Base-by-base conservation (phyloP, 1,140 invertebrate genomes). In the Laodelphax striatellus region DNA sequence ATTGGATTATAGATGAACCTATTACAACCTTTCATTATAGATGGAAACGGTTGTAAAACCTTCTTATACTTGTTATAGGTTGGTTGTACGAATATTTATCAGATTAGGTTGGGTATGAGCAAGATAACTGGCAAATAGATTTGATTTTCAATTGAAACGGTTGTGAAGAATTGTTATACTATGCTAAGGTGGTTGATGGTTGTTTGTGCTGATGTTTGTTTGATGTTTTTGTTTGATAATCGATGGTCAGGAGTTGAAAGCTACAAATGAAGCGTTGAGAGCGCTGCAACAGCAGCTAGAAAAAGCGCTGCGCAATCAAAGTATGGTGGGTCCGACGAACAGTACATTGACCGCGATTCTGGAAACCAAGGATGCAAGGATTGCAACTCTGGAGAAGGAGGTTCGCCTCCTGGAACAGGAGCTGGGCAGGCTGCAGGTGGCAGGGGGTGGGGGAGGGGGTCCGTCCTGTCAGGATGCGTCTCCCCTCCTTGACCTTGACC, bases 361-460 rank as follows among this genome's bases (percentile, higher is more conserved):
- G 71, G 86, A 88, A 76, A 88, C 85, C 53, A 88, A 92, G 81
- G 88, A 91, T 74, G 86, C 86, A 62, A 79, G 88, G 69, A 92
- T 92, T 73, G 80, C 84, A 65, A 88, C 84, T 54, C 78, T 94
- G 73, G 89, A 94, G 79, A 85, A 86, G 66, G 86, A 92, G 71
- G 81, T 93, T 61, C 79, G 80, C 58, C 73, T 87, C 66, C 78
- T 91, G 67, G 84, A 86, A 72, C 71, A 76, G 67, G 85, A 87
- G 74, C 70, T 86, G 70, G 79, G 83, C 66, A 78, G 83, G 66
- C 74, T 82, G 69, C 80, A 81, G 69, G 80, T 75, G 44, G 50
- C 63, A 75, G 69, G 78, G 73, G 64, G 71, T 71, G 46, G 56
- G 69, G 63, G 43, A 38, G 74, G 42, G n/a, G n/a, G n/a, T n/a